Conservation (phyloP, 2,797 vertebrate genomes). For the Falco columbarius region DNA sequence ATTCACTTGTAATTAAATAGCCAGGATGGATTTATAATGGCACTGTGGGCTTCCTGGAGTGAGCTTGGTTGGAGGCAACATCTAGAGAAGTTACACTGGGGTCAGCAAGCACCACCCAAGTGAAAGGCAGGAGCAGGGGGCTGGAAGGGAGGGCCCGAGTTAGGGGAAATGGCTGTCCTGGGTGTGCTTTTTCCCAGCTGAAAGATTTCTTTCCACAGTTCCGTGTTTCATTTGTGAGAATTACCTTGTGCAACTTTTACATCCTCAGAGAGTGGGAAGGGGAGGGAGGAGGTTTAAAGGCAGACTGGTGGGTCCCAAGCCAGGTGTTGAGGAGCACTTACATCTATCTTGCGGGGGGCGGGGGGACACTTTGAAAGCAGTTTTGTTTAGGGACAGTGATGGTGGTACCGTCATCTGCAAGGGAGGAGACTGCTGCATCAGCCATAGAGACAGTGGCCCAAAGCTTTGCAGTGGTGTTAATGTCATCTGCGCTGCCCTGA, state of each 20-base stretch:
- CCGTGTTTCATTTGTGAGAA: not conserved
- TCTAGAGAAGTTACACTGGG: not conserved
- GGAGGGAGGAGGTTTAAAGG: not conserved
- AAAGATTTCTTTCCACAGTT: not conserved
- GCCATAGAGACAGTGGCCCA: not conserved
- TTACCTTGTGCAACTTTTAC: not conserved
- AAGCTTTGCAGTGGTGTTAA: not conserved
- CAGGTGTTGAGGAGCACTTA: not conserved
- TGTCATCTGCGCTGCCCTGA: not conserved
- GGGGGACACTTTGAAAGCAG: not conserved
- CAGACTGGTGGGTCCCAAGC: not conserved
- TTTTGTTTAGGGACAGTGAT: not conserved
- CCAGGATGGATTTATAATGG: not conserved
- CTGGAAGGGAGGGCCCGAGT: not conserved
- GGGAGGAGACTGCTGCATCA: not conserved
- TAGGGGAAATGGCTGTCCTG: not conserved
- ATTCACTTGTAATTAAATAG: not conserved
- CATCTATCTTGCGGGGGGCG: rapidly evolving
- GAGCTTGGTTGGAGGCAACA: not conserved
- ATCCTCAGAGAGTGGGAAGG: not conserved
- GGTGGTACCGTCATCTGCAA: not conserved
- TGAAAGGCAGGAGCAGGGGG: not conserved
- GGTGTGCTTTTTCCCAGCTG: not conserved
- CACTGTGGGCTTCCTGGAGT: not conserved
- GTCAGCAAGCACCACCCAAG: not conserved